Base-by-base conservation (phyloP, 2,113 vertebrate genomes). In the Neogobius melanostomus region DNA sequence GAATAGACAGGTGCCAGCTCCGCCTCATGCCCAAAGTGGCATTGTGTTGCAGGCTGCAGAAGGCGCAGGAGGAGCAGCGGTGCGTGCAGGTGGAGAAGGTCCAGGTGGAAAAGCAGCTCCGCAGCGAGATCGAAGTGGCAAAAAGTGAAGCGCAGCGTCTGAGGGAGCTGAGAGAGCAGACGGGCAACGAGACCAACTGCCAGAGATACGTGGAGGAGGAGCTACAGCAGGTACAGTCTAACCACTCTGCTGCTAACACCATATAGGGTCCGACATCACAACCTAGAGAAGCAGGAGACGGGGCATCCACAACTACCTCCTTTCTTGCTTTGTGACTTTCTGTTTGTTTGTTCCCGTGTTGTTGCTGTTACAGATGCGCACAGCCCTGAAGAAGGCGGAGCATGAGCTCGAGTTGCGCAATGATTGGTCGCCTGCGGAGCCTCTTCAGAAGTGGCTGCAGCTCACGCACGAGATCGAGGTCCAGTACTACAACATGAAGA, bases 401-500 rank as follows among this genome's bases (percentile, higher is more conserved):
- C 92, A 94, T 82, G 95, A 99, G 90, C 91, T 98, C 87, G 96
- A 97, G 83, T 94, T 92, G 0, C 94, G 94, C 77, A 92, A 91
- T 64, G 90, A 71, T 42, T 96, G 95, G 95, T 84, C 92, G 0
- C 93, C 93, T 0, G 95, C 96, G 0, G 95, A 95, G 9, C 76
- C 91, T 3, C 92, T 99, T 64, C 95, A 98, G 92, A 96, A 92
- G 70, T 99, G 97, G 97, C 94, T 99, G 51, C 97, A 98, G 94
- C 92, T 99, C 72, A 98, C 96, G 0, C 96, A 98, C 0, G 97
- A 98, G 84, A 92, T 99, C 59, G 97, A 99, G 83, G 94, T 97
- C 3, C 95, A 96, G 72, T 97, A 98, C 86, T 98, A 98, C 87
- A 97, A 97, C 89, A 85, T 95, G 90, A 98, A 98, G 93, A 98